Evolutionary conservation across 2,888 invertebrate species (phyloP), one percentile per base, ranked within the genome.

Genomic region (Chydorus sphaericus): DNA sequence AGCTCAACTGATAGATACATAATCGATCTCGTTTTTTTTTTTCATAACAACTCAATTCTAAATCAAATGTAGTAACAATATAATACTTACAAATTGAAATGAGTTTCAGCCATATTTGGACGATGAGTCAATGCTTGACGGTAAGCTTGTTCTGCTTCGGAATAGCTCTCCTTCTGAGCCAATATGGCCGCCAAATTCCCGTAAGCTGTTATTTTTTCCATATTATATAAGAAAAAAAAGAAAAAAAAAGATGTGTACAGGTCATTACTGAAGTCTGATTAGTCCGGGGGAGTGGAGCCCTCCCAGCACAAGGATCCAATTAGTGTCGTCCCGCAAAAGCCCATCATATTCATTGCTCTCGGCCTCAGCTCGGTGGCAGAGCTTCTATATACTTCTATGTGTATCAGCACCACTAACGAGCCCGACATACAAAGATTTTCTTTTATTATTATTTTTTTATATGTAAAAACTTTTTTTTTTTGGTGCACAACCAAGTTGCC

Each of bases 51-150:
- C n/a, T n/a, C n/a, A n/a, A n/a, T n/a, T n/a, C n/a, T n/a, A n/a
- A n/a, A n/a, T n/a, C n/a, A n/a, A n/a, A n/a, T n/a, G n/a, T n/a
- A n/a, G n/a, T n/a, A n/a, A n/a, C n/a, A n/a, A n/a, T n/a, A n/a
- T n/a, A 26, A 26, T 28, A 55, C 55, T 55, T 55, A 55, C 55
- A 55, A 36, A 39, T 55, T 55, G 49, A 49, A 55, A 48, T 55
- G 55, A 14, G 48, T 39, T 33, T 55, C 55, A 26, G 55, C 48
- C 49, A 55, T 49, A 29, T 48, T 36, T 18, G 55, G 36, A 10
- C 55, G 55, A 36, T 55, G 48, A 5, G 48, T 33, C 55, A 55
- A 33, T 5, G 55, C 55, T 31, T 49, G 37, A 16, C 55, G 55
- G 36, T 49, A 55, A 28, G 55, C 55, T 31, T 55, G 26, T 31